Evolutionary conservation across 2,113 vertebrate genomes (phyloP).

Genomic region (Microtus pennsylvanicus): DNA sequence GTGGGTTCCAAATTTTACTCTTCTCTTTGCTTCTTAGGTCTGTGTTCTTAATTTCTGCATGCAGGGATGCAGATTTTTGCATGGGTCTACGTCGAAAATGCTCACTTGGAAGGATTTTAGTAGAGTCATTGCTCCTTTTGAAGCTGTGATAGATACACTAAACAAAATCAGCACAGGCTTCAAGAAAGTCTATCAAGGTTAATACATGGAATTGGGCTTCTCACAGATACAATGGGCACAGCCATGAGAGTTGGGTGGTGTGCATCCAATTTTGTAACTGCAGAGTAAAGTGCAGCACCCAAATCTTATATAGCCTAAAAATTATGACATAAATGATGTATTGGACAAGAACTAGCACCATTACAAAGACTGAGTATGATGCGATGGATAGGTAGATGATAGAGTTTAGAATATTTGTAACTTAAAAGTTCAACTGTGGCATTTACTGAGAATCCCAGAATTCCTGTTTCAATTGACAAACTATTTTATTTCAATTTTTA

Average conservation of each 20-base stretch:
- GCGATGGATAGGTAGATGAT: not conserved
- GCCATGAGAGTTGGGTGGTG: not conserved
- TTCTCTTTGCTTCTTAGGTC: not conserved
- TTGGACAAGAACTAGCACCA: not conserved
- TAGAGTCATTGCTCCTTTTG: not conserved
- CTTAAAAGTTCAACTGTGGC: not conserved
- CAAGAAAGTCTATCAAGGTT: not conserved
- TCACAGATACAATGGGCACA: not conserved
- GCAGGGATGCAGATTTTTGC: not conserved
- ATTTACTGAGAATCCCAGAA: not conserved
- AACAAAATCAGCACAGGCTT: not conserved
- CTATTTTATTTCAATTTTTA: not conserved
- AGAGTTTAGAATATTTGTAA: not conserved
- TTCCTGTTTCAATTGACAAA: not conserved
- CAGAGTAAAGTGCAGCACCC: not conserved
- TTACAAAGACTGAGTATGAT: not conserved
- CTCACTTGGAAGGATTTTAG: not conserved
- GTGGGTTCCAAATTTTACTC: not conserved
- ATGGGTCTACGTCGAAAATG: not conserved
- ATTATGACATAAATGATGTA: not conserved
- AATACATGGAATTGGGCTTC: not conserved
- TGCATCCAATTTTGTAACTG: not conserved
- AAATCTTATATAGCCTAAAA: not conserved
- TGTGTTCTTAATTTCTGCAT: not conserved
- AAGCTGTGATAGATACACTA: not conserved